Conservation (phyloP, 2,797 vertebrate genomes). For the Dicrostonyx torquatus region DNA sequence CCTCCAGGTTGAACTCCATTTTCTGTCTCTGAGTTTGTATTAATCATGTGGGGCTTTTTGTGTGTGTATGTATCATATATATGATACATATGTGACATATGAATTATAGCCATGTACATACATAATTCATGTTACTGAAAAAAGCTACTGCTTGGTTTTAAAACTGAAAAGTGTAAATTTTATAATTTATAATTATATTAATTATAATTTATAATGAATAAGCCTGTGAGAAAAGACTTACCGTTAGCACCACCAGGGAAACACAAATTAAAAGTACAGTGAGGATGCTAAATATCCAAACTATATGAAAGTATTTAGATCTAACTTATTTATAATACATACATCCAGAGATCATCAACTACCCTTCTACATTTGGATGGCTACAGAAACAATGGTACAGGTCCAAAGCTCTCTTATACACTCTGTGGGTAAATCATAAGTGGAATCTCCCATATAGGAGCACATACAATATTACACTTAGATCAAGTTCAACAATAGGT, state of each 20-base stretch:
- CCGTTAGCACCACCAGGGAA: not conserved
- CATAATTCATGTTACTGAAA: not conserved
- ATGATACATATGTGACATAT: not conserved
- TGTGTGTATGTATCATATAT: too few species aligned
- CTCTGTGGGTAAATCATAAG: not conserved
- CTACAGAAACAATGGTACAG: not conserved
- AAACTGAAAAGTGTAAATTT: not conserved
- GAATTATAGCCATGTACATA: not conserved
- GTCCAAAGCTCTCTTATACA: not conserved
- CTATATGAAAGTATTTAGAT: slow-evolving; percentile 21
- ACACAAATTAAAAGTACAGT: slow-evolving; percentile 18
- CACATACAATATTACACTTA: not conserved
- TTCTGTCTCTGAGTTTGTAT: too few species aligned
- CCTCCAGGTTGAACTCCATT: too few species aligned
- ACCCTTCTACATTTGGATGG: not conserved
- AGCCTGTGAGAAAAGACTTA: not conserved
- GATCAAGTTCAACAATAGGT: not conserved
- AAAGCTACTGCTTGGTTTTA: not conserved
- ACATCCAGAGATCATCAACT: not conserved
- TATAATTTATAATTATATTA: not conserved
- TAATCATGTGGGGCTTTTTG: too few species aligned
- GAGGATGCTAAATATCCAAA: not conserved
- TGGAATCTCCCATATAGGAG: not conserved
- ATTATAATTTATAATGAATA: not conserved
- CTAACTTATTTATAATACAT: not conserved